Evolutionary conservation across 2,888 invertebrate genomes (phyloP), one percentile per base, ranked within the genome.

Genomic region (Gerris lacustris): DNA sequence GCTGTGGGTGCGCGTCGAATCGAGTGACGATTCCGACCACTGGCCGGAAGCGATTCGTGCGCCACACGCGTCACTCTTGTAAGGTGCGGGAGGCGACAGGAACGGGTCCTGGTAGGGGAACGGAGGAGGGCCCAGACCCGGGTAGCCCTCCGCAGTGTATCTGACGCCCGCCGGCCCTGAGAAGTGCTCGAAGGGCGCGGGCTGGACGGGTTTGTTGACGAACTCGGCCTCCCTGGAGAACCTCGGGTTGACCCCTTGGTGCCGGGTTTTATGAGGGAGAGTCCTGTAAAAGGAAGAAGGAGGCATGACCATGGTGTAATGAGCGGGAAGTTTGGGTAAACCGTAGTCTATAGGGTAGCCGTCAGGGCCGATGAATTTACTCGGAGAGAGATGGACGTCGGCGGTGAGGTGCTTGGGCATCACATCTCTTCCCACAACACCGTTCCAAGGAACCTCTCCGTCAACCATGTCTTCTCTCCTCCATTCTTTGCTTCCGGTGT

Each of bases 101-200:
- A 74, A 76, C 6, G 74, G 71, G 45, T 74, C 73, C 67, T 75
- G 74, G n/a, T 72, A 71, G 5, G 72, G 43, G 64, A 71, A 72
- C 5, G 64, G 44, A 45, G 79, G 76, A 44, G 79, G 78, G 17
- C 78, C 76, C 66, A 85, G 84, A 69, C 86, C 85, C 0, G 91
- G 91, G 79, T 91, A 92, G 7, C 92, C 92, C 76, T 91, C 91
- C 70, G 88, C 87, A 6, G 91, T 92, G 78, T 90, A 90, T 74
- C 91, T 85, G 68, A 90, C 85, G 78, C 86, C 86, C 66, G 82
- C 80, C 70, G 83, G 82, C 69, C 83, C 81, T 11, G 69, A 74
- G 73, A 75, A 77, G 66, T 76, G 77, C 69, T 78, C 78, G 71
- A 77, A 86, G 77, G 84, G 84, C 5, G 82, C 79, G 4, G 83